Percentiles rank a stretch among this genome's conserved stretches.
phyloP scores from a whole-genome alignment of 2,113 vertebrate genomes.

The Zosterops lateralis region DNA sequence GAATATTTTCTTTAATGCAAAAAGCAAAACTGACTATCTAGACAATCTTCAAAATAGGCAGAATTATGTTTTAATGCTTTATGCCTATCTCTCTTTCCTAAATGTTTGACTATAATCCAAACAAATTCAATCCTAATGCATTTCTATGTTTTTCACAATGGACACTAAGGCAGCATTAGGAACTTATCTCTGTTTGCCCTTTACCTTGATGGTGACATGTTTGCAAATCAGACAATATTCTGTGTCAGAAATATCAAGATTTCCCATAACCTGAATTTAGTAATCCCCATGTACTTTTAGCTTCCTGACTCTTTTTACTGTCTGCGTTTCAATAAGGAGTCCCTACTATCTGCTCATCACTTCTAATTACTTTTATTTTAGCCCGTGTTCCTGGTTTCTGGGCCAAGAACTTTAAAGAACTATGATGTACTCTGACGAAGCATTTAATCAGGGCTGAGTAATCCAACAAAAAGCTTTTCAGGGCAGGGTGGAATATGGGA shows the following conservation, averaged over 20 bases:
- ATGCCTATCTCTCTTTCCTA: not conserved
- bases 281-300: not conserved
- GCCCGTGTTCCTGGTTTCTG: conserved; percentile 48
- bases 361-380: conserved; percentile 69
- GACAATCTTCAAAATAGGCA: not conserved
- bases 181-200: conserved; percentile 28
- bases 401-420: conserved; percentile 56
- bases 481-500: conserved; percentile 58
- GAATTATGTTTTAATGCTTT: not conserved
- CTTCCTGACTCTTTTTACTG: conserved; percentile 39
- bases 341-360: conserved; percentile 44
- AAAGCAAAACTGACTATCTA: not conserved
- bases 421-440: conserved; percentile 50
- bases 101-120: not conserved
- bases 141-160: not conserved
- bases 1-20: not conserved
- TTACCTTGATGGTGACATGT: not conserved
- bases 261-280: conserved; percentile 56
- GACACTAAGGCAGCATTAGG: conserved; percentile 18
- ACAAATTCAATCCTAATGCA: conserved; percentile 34
- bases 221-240: not conserved
- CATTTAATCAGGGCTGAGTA: conserved; percentile 64
- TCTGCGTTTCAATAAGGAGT: conserved; percentile 48
- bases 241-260: conserved; percentile 29
- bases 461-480: conserved; percentile 67